Conservation (phyloP, 2,113 vertebrate genomes). For the Neofelis nebulosa region DNA sequence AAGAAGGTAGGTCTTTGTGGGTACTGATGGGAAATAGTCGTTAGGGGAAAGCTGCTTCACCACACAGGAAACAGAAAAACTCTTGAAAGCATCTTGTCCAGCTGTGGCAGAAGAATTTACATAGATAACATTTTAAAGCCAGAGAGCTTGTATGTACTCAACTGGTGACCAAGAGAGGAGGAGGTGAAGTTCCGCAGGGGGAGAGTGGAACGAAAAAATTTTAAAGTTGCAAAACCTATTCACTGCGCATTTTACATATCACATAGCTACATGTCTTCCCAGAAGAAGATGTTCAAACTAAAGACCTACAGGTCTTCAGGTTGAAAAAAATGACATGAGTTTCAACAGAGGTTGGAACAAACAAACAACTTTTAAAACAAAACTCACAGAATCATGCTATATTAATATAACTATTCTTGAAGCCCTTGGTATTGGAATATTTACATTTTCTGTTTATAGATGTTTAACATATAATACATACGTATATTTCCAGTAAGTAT, state of each 20-base stretch:
- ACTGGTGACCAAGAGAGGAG: constrained; percentile 30
- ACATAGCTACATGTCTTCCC: neutral
- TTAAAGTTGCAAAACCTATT: neutral
- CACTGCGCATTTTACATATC: neutral
- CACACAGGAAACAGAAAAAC: constrained; percentile 87
- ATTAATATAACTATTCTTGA: neutral
- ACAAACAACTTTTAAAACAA: neutral
- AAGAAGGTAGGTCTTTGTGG: constrained; percentile 92
- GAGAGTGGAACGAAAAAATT: neutral
- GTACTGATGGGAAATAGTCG: constrained; percentile 93
- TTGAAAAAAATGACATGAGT: neutral
- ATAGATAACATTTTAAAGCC: constrained; percentile 78
- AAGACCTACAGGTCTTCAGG: neutral
- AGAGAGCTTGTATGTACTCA: constrained; percentile 60
- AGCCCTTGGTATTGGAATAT: neutral
- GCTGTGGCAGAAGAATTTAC: constrained; percentile 85
- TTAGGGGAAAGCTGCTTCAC: constrained; percentile 88
- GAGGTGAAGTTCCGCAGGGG: constrained; percentile 8
- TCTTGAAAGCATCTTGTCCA: constrained; percentile 87
- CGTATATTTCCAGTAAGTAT: neutral
- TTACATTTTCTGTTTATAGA: neutral
- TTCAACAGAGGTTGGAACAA: neutral
- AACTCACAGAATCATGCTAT: neutral
- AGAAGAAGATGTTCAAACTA: neutral
- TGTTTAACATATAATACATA: neutral